Percentiles rank a stretch among this genome's conserved stretches.
Conservation (phyloP, 1,140 invertebrate species). For the Physella acuta region DNA sequence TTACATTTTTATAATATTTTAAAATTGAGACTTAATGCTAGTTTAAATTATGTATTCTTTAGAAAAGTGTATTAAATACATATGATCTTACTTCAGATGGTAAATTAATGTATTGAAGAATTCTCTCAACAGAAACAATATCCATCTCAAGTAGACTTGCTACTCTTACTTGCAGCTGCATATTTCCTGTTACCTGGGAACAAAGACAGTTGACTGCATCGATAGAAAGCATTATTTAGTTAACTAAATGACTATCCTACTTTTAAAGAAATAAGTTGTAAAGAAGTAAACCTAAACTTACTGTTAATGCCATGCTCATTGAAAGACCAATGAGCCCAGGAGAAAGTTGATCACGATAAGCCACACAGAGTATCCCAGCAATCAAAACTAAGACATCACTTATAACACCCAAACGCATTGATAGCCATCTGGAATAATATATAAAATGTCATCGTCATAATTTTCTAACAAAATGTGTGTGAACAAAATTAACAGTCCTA, state of each 20-base stretch:
- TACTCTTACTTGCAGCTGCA: conserved; percentile 72
- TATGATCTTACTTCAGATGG: conserved; percentile 31
- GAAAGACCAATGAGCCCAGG: conserved; percentile 14
- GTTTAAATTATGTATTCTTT: too few species aligned
- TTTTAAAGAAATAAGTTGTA: neutral
- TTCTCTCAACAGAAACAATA: conserved; percentile 92
- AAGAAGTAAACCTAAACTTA: neutral
- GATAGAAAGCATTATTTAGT: too few species aligned
- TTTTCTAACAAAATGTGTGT: too few species aligned
- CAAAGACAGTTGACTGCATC: too few species aligned
- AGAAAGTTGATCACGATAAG: conserved; percentile 8
- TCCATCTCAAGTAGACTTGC: conserved; percentile 95
- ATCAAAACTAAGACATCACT: neutral
- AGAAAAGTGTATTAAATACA: too few species aligned
- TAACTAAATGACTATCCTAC: neutral
- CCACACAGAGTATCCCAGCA: conserved; percentile 7
- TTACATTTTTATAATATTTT: too few species aligned
- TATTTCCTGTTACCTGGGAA: conserved; percentile 7
- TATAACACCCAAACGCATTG: neutral
- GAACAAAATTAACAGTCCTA: neutral
- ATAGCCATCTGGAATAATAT: conserved; percentile 15
- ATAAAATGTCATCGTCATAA: too few species aligned
- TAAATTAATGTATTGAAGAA: conserved; percentile 75
- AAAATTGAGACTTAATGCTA: too few species aligned
- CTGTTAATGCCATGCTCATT: conserved; percentile 5